Evolutionary conservation across 2,797 vertebrate genomes (phyloP).

Genomic region (Rhinophrynus dorsalis): DNA sequence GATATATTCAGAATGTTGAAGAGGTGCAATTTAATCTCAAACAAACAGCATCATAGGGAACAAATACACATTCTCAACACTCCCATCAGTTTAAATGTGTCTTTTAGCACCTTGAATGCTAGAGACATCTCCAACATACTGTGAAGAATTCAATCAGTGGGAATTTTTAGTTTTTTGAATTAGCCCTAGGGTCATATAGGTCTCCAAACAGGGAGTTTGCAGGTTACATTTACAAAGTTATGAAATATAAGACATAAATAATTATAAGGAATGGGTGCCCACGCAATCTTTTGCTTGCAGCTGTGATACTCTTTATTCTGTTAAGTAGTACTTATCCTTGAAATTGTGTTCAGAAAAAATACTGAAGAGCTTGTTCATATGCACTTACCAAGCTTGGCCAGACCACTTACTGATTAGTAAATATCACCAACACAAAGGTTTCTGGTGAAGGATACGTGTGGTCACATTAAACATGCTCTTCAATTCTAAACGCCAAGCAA

Average conservation of each 20-base stretch:
- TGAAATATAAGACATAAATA: neutral
- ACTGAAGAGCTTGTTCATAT: slow-evolving; percentile 14
- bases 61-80: too few species aligned
- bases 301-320: neutral
- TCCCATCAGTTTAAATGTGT: too few species aligned
- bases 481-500: neutral
- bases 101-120: too few species aligned
- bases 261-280: neutral
- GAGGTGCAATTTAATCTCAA: too few species aligned
- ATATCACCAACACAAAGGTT: slow-evolving; percentile 10
- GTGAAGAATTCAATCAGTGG: too few species aligned
- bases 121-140: too few species aligned
- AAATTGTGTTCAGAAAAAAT: neutral
- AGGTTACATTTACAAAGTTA: slow-evolving; percentile 9
- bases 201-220: too few species aligned
- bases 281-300: neutral
- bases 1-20: too few species aligned
- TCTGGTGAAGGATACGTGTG: neutral
- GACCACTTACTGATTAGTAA: slow-evolving; percentile 28
- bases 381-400: neutral
- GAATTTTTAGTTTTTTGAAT: too few species aligned
- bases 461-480: slow-evolving; percentile 10
- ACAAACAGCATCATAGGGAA: too few species aligned
- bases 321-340: slow-evolving; percentile 24
- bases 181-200: too few species aligned